Evolutionary conservation across 2,888 invertebrate species (phyloP), one percentile per base, ranked within the genome.

Genomic region (Adineta ricciae): DNA sequence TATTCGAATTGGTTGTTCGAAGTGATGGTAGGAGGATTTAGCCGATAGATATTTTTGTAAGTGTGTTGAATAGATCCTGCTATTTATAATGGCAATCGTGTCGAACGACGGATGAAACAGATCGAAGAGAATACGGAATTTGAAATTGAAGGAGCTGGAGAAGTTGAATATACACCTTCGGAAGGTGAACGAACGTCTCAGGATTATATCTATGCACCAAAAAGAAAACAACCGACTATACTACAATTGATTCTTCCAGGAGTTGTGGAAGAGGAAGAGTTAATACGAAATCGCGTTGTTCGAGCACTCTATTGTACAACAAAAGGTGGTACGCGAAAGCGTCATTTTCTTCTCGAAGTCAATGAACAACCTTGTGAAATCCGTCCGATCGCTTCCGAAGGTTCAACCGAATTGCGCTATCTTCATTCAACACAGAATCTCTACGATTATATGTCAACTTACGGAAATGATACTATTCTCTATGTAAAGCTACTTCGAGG

Each of bases 111-210:
- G 8, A 24, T 38, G 24, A 73, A 41, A n/a, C 21, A 36, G 7
- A 73, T 73, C 19, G 38, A 73, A 73, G 73, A 73, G 38, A 41
- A 41, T 36, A 36, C 38, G 8, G 41, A 73, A 73, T 73, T 73
- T 38, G 73, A 73, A 73, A 41, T 73, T 21, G 8, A 9, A 24
- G 36, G 21, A 2, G n/a, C 19, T 41, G 36, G 73, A 38, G 73
- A 73, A 73, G 41, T 73, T 73, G 73, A 73, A 73, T 73, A 73
- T 73, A 73, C 73, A 73, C 73, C 73, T 9, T 38, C 38, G 5
- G 24, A 38, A 38, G 41, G 41, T 41, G 73, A 73, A 73, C 73
- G 38, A 41, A 73, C 73, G 38, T 73, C 73, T 11, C 73, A 73
- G 24, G 73, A 73, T 73, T 73, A 73, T 73, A 7, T 38, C 3